phyloP scores from a whole-genome alignment of 2,113 vertebrate species.

The Trichomycterus rosablanca region DNA sequence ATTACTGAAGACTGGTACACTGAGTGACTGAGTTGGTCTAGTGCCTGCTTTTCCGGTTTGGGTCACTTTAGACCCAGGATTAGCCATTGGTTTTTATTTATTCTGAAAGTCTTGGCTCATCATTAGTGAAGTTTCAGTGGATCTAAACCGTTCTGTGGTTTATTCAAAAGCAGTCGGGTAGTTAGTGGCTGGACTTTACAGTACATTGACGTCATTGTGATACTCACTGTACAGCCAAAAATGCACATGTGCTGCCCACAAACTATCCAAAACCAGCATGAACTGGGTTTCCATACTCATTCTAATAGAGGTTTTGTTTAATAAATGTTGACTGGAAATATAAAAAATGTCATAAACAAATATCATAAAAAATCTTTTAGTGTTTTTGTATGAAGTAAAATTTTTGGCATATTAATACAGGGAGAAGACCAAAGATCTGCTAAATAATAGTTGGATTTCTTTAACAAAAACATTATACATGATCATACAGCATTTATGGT shows the following conservation, averaged over 20 bases:
- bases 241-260: neutral
- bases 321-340: no score
- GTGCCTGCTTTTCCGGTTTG: slow-evolving; percentile 22
- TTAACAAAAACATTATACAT: no score
- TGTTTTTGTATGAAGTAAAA: no score
- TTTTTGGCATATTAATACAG: no score
- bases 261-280: neutral
- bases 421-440: no score
- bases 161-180: neutral
- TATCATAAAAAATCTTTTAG: no score
- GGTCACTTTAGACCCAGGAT: slow-evolving; percentile 3
- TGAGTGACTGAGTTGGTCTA: slow-evolving; percentile 2
- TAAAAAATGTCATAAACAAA: no score
- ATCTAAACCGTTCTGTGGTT: neutral
- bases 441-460: no score
- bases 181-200: slow-evolving; percentile 2
- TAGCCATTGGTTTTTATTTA: neutral
- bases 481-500: no score
- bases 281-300: no score
- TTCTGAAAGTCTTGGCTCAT: neutral
- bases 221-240: neutral
- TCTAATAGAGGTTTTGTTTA: no score
- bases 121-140: neutral
- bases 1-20: neutral
- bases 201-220: slow-evolving; percentile 1